phyloP scores from a whole-genome alignment of 2,797 vertebrate genomes.

The Anguilla pacifica region DNA sequence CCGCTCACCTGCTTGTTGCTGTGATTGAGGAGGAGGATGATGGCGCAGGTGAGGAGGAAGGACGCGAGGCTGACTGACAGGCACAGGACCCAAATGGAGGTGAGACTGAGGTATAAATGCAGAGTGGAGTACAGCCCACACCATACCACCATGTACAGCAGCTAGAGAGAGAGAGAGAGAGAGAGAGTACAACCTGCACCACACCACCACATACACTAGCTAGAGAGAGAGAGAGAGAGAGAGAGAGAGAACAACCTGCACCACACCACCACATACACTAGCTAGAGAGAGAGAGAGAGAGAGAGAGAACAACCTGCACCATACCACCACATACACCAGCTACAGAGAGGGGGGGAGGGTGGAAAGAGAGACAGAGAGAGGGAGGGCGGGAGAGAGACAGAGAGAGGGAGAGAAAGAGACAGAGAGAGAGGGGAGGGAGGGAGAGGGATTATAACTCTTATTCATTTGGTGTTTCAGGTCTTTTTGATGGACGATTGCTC shows the following conservation, averaged over 20 bases:
- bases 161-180: too few species aligned
- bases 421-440: background rate
- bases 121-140: conserved; percentile 48
- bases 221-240: too few species aligned
- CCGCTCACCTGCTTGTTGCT: conserved; percentile 64
- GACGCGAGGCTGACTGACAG: conserved; percentile 69
- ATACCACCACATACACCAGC: conserved; percentile 74
- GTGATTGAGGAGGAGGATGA: conserved; percentile 69
- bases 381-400: background rate
- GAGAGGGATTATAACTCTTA: background rate
- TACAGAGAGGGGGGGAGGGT: conserved; percentile 41
- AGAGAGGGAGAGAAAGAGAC: background rate
- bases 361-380: background rate
- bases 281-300: too few species aligned
- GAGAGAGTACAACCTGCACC: too few species aligned
- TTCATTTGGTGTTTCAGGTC: background rate
- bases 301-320: conserved; percentile 64
- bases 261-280: too few species aligned
- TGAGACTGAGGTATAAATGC: conserved; percentile 63
- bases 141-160: too few species aligned
- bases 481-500: background rate
- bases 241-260: too few species aligned
- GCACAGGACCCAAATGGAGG: conserved; percentile 71
- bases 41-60: conserved; percentile 66
- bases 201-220: too few species aligned